These are phyloP conservation scores for Euwallacea fornicatus DNA, from an alignment of 1,140 invertebrate species.

Conservation along the genomic window DNA sequence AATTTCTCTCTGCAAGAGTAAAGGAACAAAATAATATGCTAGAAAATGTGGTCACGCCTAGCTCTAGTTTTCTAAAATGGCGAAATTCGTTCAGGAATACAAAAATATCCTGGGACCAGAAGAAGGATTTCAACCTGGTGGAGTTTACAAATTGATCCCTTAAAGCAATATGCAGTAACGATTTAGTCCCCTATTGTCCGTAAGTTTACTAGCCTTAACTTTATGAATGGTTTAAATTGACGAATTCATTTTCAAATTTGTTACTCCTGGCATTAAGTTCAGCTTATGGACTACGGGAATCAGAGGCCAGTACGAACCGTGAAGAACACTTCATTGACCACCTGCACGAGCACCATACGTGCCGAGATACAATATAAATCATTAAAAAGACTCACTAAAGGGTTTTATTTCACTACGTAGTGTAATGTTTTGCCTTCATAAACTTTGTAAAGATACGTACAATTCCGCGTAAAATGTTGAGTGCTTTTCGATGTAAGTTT, in stretches of 20 bases:
- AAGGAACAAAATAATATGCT: conserved; percentile 22
- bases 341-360: too few relatives aligned
- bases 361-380: too few relatives aligned
- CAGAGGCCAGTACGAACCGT: too few relatives aligned
- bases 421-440: too few relatives aligned
- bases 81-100: conserved; percentile 11
- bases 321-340: too few relatives aligned
- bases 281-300: too few relatives aligned
- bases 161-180: neutral
- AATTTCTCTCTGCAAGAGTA: conserved; percentile 12
- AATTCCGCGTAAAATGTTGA: too few relatives aligned
- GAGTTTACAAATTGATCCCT: neutral
- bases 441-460: too few relatives aligned
- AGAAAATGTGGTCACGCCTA: conserved; percentile 23
- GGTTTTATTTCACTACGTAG: neutral
- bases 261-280: neutral
- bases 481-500: neutral
- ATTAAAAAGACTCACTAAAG: neutral
- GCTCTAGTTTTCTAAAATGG: conserved; percentile 16
- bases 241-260: neutral
- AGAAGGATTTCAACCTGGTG: neutral
- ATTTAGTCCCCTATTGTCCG: neutral
- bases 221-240: neutral
- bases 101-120: conserved; percentile 1
- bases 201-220: neutral